Percentiles rank a stretch among this genome's conserved stretches.
Conservation (phyloP, 2,797 vertebrate species). For the Xenops minutus region DNA sequence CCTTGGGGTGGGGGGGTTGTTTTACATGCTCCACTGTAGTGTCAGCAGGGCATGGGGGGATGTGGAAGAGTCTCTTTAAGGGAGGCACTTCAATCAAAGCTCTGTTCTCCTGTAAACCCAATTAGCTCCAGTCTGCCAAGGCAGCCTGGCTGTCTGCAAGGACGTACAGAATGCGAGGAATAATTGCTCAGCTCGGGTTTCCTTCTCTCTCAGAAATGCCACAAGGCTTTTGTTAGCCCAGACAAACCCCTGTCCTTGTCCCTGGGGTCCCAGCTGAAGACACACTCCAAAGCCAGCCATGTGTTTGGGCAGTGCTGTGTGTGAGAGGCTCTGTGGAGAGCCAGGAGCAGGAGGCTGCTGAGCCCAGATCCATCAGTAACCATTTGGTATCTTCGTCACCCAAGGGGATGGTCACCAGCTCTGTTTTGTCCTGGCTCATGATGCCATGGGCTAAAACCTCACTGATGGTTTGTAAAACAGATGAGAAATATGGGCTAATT, state of each 20-base stretch:
- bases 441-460: background rate
- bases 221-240: constrained; percentile 5
- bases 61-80: background rate
- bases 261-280: background rate
- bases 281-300: background rate
- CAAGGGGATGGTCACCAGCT: background rate
- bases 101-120: constrained; percentile 53
- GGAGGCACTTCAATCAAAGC: constrained; percentile 52
- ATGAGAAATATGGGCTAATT: background rate
- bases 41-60: background rate
- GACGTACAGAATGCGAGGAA: constrained; percentile 6
- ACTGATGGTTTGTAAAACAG: background rate
- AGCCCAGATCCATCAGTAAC: background rate
- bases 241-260: background rate
- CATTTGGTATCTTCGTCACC: background rate
- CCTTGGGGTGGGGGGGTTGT: constrained; percentile 1
- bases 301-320: background rate
- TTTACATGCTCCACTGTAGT: constrained; percentile 26
- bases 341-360: background rate
- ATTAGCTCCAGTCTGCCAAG: constrained; percentile 37
- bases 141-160: constrained; percentile 5
- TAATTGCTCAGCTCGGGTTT: constrained; percentile 32
- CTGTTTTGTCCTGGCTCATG: background rate
- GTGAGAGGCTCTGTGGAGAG: background rate
- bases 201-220: background rate